Conservation (phyloP, 2,797 vertebrate genomes). For the Xerus rutilus region DNA sequence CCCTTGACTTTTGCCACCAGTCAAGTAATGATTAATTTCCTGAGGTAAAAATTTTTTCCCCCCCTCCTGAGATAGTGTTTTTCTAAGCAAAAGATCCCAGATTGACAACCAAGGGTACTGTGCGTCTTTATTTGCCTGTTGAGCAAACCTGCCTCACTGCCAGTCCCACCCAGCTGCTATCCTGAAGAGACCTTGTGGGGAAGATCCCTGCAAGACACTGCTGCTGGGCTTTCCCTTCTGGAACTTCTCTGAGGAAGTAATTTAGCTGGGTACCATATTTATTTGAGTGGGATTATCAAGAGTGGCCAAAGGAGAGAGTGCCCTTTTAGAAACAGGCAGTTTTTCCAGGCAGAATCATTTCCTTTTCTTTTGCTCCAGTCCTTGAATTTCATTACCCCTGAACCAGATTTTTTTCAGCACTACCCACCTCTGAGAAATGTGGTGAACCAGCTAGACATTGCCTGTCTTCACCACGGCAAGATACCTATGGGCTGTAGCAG, state of each 20-base stretch:
- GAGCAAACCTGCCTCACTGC: background rate
- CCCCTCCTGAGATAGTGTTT: constrained; percentile 37
- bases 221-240: constrained; percentile 32
- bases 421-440: background rate
- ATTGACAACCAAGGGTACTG: constrained; percentile 41
- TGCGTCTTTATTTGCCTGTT: constrained; percentile 33
- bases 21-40: constrained; percentile 76
- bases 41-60: background rate
- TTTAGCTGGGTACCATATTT: constrained; percentile 52
- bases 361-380: background rate
- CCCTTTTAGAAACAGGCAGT: constrained; percentile 26
- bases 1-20: constrained; percentile 67
- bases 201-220: background rate
- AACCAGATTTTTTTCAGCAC: background rate
- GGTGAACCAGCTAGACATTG: background rate
- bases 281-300: constrained; percentile 35
- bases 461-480: background rate
- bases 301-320: background rate
- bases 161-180: constrained; percentile 49
- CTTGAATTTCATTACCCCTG: background rate
- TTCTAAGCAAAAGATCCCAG: constrained; percentile 61
- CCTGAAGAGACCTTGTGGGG: constrained; percentile 63
- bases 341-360: background rate
- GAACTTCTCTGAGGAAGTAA: constrained; percentile 21
- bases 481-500: background rate